Conservation (phyloP, 2,888 invertebrate genomes). For the Heptascelio sp. region DNA sequence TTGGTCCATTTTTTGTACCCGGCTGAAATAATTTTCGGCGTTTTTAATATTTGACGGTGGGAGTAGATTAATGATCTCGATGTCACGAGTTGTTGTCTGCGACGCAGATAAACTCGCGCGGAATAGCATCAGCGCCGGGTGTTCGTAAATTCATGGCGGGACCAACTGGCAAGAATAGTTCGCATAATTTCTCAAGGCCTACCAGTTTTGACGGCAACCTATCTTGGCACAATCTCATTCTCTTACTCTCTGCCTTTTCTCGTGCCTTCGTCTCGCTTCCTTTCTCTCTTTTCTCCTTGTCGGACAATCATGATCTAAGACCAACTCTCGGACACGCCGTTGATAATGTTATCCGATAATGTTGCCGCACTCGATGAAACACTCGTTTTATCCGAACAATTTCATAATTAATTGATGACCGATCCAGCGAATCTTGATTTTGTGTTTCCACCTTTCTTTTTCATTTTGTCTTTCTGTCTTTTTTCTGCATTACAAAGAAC, state of each 20-base stretch:
- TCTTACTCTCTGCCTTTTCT: slow-evolving; percentile 65
- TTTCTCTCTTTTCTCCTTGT: slow-evolving; percentile 58
- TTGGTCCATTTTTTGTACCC: background rate
- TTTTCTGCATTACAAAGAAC: too few species aligned
- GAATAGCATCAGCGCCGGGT: slow-evolving; percentile 46
- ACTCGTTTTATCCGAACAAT: slow-evolving; percentile 15
- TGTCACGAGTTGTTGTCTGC: slow-evolving; percentile 38
- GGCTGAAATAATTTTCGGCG: background rate
- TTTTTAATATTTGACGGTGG: slow-evolving; percentile 28
- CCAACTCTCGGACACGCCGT: slow-evolving; percentile 31
- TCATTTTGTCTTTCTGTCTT: too few species aligned
- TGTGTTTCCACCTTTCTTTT: too few species aligned
- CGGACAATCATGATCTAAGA: slow-evolving; percentile 60
- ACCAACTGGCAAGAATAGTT: slow-evolving; percentile 83
- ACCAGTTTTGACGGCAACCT: slow-evolving; percentile 83
- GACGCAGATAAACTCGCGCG: slow-evolving; percentile 39
- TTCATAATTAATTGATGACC: slow-evolving; percentile 50
- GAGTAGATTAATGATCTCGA: slow-evolving; percentile 20
- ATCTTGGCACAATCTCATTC: slow-evolving; percentile 83
- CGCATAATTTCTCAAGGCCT: slow-evolving; percentile 84
- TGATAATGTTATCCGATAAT: slow-evolving; percentile 60
- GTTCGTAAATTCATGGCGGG: slow-evolving; percentile 80
- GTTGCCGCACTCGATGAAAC: slow-evolving; percentile 40
- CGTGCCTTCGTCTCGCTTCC: slow-evolving; percentile 52
- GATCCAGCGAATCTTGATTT: slow-evolving; percentile 24